A percentile compares a stretch with the other conserved stretches of the same genome.
Conservation (phyloP, 1,140 invertebrate genomes). For the Bombus pyrosoma region DNA sequence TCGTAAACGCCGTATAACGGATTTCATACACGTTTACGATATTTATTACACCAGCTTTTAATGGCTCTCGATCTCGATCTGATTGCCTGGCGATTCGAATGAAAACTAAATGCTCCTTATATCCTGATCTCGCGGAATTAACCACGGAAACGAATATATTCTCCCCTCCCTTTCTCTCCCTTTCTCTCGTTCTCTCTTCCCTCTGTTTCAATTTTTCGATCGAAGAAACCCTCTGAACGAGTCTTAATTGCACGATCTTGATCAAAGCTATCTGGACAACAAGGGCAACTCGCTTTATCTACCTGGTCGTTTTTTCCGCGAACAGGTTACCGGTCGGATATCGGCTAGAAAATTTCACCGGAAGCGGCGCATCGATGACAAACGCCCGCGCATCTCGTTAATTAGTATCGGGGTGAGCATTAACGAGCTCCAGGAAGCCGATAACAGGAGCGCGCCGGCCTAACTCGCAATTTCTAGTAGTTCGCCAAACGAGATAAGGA, state of each 20-base stretch:
- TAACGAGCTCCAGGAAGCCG: constrained; percentile 55
- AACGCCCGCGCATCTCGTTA: constrained; percentile 56
- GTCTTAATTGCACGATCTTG: constrained; percentile 4
- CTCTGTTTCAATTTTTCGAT: constrained; percentile 10
- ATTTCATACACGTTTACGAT: constrained; percentile 30
- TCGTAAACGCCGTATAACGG: background rate
- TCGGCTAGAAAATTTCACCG: constrained; percentile 50
- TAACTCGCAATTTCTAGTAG: constrained; percentile 51
- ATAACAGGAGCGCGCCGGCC: constrained; percentile 41
- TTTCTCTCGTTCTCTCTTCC: too few species aligned
- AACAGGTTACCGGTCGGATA: background rate
- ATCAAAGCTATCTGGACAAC: constrained; percentile 31
- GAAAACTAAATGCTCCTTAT: too few species aligned
- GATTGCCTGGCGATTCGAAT: background rate
- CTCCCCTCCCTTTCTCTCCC: background rate
- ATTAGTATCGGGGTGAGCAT: constrained; percentile 56
- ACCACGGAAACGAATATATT: background rate
- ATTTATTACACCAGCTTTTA: constrained; percentile 16
- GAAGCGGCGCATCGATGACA: constrained; percentile 52
- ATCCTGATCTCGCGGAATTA: background rate
- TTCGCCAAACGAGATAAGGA: constrained; percentile 43
- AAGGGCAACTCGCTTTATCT: background rate
- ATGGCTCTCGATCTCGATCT: constrained; percentile 22
- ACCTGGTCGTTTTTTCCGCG: background rate
- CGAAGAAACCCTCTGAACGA: background rate